A percentile compares a stretch with the other conserved stretches of the same genome.
Evolutionary conservation across 2,888 invertebrate species (phyloP).

Genomic region (Sacculina carcini): DNA sequence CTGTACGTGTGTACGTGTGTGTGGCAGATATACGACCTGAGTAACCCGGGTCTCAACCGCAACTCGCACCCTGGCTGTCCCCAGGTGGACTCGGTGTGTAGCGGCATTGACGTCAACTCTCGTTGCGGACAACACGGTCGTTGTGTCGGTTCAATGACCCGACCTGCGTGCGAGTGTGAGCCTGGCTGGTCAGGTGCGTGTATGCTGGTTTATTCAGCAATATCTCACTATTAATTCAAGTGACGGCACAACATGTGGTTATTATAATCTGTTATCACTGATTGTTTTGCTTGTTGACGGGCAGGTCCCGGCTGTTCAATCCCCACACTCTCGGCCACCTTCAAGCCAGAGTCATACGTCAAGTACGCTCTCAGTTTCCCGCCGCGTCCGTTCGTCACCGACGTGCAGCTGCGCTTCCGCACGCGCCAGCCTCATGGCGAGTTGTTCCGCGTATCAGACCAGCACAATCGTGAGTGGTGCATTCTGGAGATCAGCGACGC

Average conservation of each 20-base stretch:
- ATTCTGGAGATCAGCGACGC: conserved; percentile 31
- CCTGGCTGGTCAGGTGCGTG: conserved; percentile 66
- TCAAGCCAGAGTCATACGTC: conserved; percentile 81
- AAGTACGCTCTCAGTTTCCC: conserved; percentile 85
- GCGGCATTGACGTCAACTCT: conserved; percentile 42
- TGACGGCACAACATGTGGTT: no score
- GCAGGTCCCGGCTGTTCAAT: conserved; percentile 43
- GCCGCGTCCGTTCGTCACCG: conserved; percentile 69
- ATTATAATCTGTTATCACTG: background rate
- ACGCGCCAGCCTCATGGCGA: conserved; percentile 80
- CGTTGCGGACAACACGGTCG: conserved; percentile 74
- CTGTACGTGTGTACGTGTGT: no score
- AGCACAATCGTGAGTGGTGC: conserved; percentile 77
- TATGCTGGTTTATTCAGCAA: no score
- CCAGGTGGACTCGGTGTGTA: conserved; percentile 74
- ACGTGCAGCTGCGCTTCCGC: conserved; percentile 74
- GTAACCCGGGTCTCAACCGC: conserved; percentile 62
- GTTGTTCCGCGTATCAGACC: conserved; percentile 74
- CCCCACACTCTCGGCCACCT: conserved; percentile 66
- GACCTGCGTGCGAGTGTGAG: conserved; percentile 60
- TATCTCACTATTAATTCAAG: no score
- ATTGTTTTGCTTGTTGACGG: background rate
- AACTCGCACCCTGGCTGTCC: conserved; percentile 67
- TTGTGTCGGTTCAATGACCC: conserved; percentile 53
- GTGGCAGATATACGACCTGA: conserved; percentile 58